Base-by-base conservation (phyloP, 30 jellyfish, hydroid and myxozoan genomes). In the Turritopsis dohrnii region DNA sequence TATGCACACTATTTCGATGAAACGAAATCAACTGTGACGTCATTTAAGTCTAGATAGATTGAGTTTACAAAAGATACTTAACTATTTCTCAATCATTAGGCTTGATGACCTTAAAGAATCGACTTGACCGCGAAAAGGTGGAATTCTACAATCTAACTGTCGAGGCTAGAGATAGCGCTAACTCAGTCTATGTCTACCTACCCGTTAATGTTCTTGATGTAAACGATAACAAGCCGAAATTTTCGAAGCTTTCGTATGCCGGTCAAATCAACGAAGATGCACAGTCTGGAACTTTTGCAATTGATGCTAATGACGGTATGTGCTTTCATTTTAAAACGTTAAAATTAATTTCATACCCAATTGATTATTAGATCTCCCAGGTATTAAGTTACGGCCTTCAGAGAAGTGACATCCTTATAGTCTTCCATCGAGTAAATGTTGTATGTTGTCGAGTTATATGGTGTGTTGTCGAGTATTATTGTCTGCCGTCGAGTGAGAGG, bases 181-280 rank as follows among this genome's bases (percentile, higher is more conserved):
- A 73, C 80, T 65, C 80, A 24, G 85, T 27, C 23, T 85, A 86
- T 0, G 80, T 89, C 21, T 80, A 87, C 77, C 75, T 92, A 66
- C 98, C 98, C 21, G 75, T 92, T 65, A 76, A 29, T 18, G 93
- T 92, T 21, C 81, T 88, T 8, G 98, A 92, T 77, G 94, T 92
- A 20, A 92, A 92, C 77, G 98, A 92, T 66, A 92, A 92, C 80
- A 73, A 84, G 9, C 98, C 98, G 26, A 60, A 29, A 0, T 92
- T 92, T 65, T 89, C 87, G 52, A 84, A 84, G 86, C 83, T 75
- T 19, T 27, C 79, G 26, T 84, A 84, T 54, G 29, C 31, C 28
- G 92, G 82, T 41, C 28, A 21, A 28, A 79, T 92, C 1, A 66
- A 86, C 23, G 98, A 92, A 65, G 87, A 80, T 69, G 77, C 77